Percentiles rank a stretch among this genome's conserved stretches.
phyloP scores from a whole-genome alignment of 2,797 vertebrate species.

The Antrozous pallidus region DNA sequence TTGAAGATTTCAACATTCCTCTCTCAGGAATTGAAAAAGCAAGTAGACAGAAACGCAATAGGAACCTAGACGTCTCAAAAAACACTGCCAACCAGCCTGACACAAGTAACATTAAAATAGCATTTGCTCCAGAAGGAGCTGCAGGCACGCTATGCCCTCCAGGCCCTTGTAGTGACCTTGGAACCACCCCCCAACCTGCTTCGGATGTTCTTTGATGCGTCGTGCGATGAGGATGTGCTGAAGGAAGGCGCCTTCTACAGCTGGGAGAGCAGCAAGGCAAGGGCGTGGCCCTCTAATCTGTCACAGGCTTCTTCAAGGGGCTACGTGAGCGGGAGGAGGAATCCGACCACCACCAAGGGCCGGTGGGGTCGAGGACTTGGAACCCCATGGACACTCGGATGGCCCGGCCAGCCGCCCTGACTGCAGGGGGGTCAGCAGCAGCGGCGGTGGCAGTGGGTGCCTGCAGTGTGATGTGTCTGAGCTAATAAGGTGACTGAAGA shows the following conservation, averaged over 20 bases:
- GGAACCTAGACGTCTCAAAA: not conserved
- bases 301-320: constrained; percentile 98
- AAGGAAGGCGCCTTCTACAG: constrained; percentile 98
- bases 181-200: too few species aligned
- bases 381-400: constrained; percentile 66
- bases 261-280: constrained; percentile 98
- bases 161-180: too few species aligned
- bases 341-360: constrained; percentile 94
- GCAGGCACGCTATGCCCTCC: too few species aligned
- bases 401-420: constrained; percentile 67
- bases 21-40: constrained; percentile 8
- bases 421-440: constrained; percentile 56
- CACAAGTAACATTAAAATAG: not conserved
- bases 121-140: too few species aligned
- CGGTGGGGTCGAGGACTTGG: constrained; percentile 71
- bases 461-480: constrained; percentile 76
- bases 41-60: not conserved
- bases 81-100: not conserved
- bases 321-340: constrained; percentile 94
- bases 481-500: constrained; percentile 79
- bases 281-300: constrained; percentile 96
- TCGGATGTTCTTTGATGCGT: constrained; percentile 94
- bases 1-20: not conserved
- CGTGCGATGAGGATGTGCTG: constrained; percentile 96
- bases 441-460: constrained; percentile 61